These are phyloP conservation scores for Pachypeltis micranthus DNA, from an alignment of 1,140 invertebrate genomes.

Conservation along the genomic window DNA sequence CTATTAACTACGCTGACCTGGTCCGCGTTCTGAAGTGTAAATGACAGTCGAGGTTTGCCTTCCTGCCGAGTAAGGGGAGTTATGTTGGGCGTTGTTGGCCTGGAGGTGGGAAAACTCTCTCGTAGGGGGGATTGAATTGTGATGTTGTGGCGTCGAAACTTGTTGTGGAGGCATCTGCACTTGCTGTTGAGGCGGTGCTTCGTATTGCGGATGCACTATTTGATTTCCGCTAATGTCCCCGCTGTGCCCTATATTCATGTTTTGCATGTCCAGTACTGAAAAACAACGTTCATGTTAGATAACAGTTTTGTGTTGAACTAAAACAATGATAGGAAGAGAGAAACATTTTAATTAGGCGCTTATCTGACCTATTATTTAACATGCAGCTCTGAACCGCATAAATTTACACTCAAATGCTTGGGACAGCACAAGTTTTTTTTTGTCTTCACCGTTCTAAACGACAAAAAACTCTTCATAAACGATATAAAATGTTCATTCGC, in stretches of 20 bases:
- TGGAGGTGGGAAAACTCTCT: conserved; percentile 17
- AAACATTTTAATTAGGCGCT: no score
- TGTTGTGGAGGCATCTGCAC: conserved; percentile 32
- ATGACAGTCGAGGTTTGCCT: conserved; percentile 65
- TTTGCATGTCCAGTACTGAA: conserved; percentile 33
- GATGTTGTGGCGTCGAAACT: conserved; percentile 21
- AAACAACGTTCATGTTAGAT: conserved; percentile 22
- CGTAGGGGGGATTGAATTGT: not conserved
- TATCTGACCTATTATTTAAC: no score
- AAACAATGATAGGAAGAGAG: not conserved
- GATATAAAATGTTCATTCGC: no score
- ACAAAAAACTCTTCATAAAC: no score
- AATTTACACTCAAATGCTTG: no score
- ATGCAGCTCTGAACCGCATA: no score
- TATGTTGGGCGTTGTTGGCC: conserved; percentile 32
- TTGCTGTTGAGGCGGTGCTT: conserved; percentile 22
- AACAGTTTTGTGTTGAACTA: conserved; percentile 10
- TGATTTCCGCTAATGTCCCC: not conserved
- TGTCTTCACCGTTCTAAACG: no score
- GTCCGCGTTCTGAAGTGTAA: conserved; percentile 63
- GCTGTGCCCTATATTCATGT: conserved; percentile 27
- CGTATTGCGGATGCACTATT: conserved; percentile 13
- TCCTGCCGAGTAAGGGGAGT: conserved; percentile 56
- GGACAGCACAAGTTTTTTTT: no score
- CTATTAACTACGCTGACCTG: no score